Conservation (phyloP, 2,113 vertebrate genomes). For the Cyanoramphus novaezelandiae region DNA sequence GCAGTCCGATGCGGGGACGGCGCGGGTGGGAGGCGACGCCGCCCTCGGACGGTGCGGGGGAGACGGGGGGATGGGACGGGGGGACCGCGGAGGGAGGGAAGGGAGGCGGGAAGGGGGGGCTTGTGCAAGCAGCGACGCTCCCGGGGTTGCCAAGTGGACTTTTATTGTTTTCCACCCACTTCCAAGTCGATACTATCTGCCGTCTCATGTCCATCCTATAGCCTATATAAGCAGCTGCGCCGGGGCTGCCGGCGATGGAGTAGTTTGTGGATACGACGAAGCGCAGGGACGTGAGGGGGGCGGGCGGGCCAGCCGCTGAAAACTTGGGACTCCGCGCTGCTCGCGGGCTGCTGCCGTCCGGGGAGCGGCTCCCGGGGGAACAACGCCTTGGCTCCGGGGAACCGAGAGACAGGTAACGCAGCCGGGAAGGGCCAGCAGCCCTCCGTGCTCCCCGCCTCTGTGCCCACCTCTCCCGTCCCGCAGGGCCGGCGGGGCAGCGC, state of each 20-base stretch:
- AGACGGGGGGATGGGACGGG: not conserved
- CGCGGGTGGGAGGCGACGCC: too few species aligned
- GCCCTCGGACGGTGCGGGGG: too few species aligned
- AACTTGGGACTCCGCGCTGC: not conserved
- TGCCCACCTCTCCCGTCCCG: not conserved
- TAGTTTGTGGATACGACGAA: constrained; percentile 11
- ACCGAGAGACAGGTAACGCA: constrained; percentile 17
- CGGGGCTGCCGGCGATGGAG: constrained; percentile 60
- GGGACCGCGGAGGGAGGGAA: not conserved
- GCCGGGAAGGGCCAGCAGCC: not conserved
- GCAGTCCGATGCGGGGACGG: too few species aligned
- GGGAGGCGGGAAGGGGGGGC: not conserved
- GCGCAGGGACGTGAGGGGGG: not conserved
- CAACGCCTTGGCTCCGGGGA: not conserved
- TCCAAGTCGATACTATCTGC: constrained; percentile 58
- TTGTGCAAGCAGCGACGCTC: constrained; percentile 11
- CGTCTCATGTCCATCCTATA: constrained; percentile 57
- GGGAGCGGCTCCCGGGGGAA: not conserved
- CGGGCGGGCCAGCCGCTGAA: not conserved
- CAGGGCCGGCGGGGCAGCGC: not conserved
- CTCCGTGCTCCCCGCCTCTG: not conserved
- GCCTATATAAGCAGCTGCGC: constrained; percentile 68
- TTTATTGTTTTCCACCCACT: constrained; percentile 70
- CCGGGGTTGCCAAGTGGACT: constrained; percentile 62
- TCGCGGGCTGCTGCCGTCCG: not conserved